Evolutionary conservation across 1,140 invertebrate genomes (phyloP).

Genomic region (Drosophila chauvacae): DNA sequence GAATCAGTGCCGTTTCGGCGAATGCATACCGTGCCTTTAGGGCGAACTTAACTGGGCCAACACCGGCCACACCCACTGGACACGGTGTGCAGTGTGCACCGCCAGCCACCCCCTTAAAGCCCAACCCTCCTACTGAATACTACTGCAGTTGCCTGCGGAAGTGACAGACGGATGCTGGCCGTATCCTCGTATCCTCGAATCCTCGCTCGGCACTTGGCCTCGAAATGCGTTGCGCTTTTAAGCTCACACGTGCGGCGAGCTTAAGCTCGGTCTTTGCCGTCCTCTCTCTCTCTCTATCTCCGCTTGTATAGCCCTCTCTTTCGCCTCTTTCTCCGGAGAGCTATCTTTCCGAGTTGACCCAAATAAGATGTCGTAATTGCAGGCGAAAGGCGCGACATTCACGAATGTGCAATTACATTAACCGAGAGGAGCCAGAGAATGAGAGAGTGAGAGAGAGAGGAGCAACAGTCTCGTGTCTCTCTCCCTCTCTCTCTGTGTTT

Average conservation of each 20-base stretch:
- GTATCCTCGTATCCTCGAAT: constrained; percentile 49
- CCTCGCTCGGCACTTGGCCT: constrained; percentile 69
- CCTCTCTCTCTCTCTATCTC: constrained; percentile 16
- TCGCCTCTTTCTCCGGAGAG: constrained; percentile 34
- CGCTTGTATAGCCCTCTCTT: constrained; percentile 9
- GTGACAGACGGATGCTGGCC: constrained; percentile 58
- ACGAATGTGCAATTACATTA: constrained; percentile 74
- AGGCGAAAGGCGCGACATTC: constrained; percentile 74
- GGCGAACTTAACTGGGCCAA: constrained; percentile 50
- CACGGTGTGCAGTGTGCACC: constrained; percentile 12
- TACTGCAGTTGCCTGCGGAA: constrained; percentile 61
- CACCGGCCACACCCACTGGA: constrained; percentile 55
- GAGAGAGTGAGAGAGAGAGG: constrained; percentile 8
- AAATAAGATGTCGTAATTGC: constrained; percentile 82
- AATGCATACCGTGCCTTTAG: constrained; percentile 22
- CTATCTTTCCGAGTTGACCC: constrained; percentile 64
- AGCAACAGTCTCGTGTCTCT: constrained; percentile 59
- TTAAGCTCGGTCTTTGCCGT: constrained; percentile 33
- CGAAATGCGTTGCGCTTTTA: constrained; percentile 80
- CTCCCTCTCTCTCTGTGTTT: constrained; percentile 10
- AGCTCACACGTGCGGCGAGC: constrained; percentile 75
- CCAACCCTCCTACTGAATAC: constrained; percentile 4
- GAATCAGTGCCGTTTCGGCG: constrained; percentile 8
- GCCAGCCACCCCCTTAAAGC: neutral
- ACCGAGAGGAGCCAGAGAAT: constrained; percentile 24